Evolutionary conservation across 1,140 invertebrate genomes (phyloP).

Genomic region (Aphelenchoides fujianensis): DNA sequence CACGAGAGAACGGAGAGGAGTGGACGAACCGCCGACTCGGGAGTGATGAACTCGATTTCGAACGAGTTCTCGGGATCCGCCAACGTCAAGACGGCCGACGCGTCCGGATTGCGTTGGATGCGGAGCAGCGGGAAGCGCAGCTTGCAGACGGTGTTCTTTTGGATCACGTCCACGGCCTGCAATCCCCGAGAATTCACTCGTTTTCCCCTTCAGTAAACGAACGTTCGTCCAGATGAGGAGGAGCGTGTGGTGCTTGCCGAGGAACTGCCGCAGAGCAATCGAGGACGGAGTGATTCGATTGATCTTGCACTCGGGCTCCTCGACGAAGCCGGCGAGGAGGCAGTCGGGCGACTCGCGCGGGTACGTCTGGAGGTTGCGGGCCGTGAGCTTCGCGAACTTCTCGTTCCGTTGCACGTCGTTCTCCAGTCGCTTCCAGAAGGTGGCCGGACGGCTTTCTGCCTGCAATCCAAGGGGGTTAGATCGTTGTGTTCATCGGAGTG

Average conservation of each 20-base stretch:
- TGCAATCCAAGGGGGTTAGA: no score
- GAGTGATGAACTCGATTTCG: slow-evolving; percentile 26
- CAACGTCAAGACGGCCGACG: neutral
- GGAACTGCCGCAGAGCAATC: slow-evolving; percentile 7
- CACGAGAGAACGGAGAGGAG: neutral
- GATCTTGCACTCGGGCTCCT: slow-evolving; percentile 14
- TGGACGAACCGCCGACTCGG: slow-evolving; percentile 30
- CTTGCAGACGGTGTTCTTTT: neutral
- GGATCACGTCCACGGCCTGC: slow-evolving; percentile 15
- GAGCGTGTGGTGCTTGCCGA: neutral
- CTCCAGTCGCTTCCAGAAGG: slow-evolving; percentile 9
- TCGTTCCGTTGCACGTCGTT: slow-evolving; percentile 4
- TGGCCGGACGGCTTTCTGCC: neutral
- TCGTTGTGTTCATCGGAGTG: no score
- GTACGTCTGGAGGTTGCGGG: neutral
- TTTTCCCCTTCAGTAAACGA: no score
- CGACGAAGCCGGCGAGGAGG: slow-evolving; percentile 12
- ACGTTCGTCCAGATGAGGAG: slow-evolving; percentile 14
- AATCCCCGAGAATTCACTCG: no score
- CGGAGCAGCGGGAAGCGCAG: slow-evolving; percentile 8
- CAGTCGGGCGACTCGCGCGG: neutral
- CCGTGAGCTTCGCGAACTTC: slow-evolving; percentile 16
- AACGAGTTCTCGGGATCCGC: slow-evolving; percentile 26
- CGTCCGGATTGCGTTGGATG: neutral
- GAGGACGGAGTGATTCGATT: slow-evolving; percentile 1